These are phyloP conservation scores for Casuarius casuarius DNA, from an alignment of 2,113 vertebrate genomes.

Conservation along the genomic window DNA sequence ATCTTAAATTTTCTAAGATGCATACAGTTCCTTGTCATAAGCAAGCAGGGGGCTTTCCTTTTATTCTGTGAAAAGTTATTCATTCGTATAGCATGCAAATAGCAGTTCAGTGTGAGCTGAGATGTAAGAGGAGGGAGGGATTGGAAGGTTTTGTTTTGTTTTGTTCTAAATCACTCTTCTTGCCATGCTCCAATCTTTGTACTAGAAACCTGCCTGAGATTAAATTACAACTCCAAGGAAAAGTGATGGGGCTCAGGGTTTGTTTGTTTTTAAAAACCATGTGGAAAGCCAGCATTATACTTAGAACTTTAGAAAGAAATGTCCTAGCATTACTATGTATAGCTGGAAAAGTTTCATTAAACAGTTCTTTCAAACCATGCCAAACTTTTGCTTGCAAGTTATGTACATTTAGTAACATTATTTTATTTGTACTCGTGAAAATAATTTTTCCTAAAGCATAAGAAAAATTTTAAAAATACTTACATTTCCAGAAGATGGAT, in stretches of 20 bases:
- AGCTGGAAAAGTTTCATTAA: conserved; percentile 53
- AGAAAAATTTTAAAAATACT: conserved; percentile 42
- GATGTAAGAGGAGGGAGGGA: not conserved
- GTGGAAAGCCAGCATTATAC: conserved; percentile 1
- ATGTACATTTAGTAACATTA: conserved; percentile 40
- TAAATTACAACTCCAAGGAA: conserved; percentile 24
- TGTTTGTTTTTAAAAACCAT: conserved; percentile 15
- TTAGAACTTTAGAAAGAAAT: conserved; percentile 30
- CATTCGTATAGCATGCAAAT: not conserved
- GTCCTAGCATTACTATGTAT: not conserved
- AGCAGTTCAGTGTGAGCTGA: not conserved
- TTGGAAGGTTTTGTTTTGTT: conserved; percentile 8
- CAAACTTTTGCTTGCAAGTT: conserved; percentile 69
- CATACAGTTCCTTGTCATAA: not conserved
- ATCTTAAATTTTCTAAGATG: conserved; percentile 2
- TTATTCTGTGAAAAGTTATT: conserved; percentile 26
- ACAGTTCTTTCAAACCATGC: conserved; percentile 42
- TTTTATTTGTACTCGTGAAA: conserved; percentile 25
- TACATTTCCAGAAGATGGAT: conserved; percentile 51
- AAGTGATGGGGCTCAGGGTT: not conserved
- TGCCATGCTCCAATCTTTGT: conserved; percentile 8
- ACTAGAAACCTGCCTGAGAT: conserved; percentile 42
- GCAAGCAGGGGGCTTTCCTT: not conserved
- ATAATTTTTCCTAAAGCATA: conserved; percentile 47
- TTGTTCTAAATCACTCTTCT: conserved; percentile 32